These are phyloP conservation scores for Hormaphis cornu DNA, from an alignment of 1,140 invertebrate species.

Conservation along the genomic window DNA sequence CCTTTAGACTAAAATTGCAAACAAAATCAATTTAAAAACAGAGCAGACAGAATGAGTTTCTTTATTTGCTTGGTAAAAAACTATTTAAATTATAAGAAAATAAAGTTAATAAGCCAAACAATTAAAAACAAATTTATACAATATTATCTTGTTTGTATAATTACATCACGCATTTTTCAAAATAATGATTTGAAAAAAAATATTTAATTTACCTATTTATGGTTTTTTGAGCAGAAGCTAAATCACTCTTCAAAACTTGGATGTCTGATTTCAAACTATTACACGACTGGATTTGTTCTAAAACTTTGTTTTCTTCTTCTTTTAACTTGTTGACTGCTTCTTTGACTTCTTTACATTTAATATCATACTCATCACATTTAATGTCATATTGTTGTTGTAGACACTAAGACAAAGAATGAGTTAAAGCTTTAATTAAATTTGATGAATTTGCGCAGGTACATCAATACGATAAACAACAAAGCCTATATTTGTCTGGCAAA, in stretches of 20 bases:
- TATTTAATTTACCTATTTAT: not conserved
- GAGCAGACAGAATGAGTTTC: no score
- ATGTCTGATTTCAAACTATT: not conserved
- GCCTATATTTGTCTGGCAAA: no score
- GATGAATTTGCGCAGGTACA: not conserved
- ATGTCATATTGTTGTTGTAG: conserved; percentile 29
- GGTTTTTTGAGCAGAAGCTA: not conserved
- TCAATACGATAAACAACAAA: no score
- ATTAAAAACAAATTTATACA: no score
- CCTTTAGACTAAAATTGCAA: not conserved
- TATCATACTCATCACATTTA: conserved; percentile 25
- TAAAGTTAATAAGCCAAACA: no score
- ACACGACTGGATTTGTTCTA: not conserved
- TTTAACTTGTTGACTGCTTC: conserved; percentile 4
- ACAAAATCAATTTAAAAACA: not conserved
- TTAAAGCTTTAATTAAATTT: not conserved
- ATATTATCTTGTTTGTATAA: no score
- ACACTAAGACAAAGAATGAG: not conserved
- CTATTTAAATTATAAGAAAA: no score
- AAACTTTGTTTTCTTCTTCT: conserved; percentile 11
- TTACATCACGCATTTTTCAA: not conserved
- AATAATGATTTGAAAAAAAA: not conserved
- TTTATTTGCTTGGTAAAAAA: no score
- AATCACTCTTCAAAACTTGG: not conserved
- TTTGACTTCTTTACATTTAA: conserved; percentile 20